A percentile compares a stretch with the other conserved stretches of the same genome.
Conservation (phyloP, 2,113 vertebrate genomes). For the Paradisaea rubra region DNA sequence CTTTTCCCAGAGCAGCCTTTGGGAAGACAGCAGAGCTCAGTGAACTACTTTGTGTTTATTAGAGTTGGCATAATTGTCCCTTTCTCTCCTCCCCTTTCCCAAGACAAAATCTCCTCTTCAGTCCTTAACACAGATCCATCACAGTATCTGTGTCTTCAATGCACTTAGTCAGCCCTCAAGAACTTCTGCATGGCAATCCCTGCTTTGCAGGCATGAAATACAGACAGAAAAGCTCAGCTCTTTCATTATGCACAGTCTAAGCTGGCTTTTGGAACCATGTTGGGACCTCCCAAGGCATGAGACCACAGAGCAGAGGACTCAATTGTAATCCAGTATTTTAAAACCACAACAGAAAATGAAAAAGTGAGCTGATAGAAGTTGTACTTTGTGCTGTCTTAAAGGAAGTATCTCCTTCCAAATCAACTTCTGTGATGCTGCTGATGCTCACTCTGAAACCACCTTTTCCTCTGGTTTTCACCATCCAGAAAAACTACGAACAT, state of each 20-base stretch:
- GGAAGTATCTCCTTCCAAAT: neutral
- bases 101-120: slow-evolving; percentile 22
- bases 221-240: neutral
- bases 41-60: slow-evolving; percentile 64
- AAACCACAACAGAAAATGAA: neutral
- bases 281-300: neutral
- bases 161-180: neutral
- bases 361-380: neutral
- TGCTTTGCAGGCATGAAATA: neutral
- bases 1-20: slow-evolving; percentile 63
- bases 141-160: neutral
- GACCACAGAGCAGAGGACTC: neutral
- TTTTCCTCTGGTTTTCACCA: neutral
- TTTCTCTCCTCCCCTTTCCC: slow-evolving; percentile 24
- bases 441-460: neutral
- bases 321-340: neutral
- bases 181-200: neutral
- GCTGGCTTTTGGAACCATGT: neutral
- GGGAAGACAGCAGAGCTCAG: slow-evolving; percentile 50
- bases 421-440: neutral
- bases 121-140: neutral
- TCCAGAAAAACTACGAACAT: neutral
- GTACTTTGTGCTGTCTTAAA: neutral
- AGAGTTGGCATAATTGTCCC: slow-evolving; percentile 50
- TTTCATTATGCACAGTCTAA: neutral